Evolutionary conservation across 2,888 invertebrate species (phyloP).

Genomic region (Miltochrista miniata): DNA sequence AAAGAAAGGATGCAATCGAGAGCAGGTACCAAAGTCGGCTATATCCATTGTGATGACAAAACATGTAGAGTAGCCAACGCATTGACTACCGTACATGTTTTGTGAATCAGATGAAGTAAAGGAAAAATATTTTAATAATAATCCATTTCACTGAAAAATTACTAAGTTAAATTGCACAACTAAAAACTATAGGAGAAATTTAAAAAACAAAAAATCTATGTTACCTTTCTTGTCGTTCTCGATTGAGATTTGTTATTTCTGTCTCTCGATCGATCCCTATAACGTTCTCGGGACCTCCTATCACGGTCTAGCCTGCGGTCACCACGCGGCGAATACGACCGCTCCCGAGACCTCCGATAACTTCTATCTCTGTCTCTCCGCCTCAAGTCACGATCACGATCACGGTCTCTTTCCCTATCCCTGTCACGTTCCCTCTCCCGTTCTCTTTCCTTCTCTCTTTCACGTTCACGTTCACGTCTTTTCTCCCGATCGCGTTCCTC

Average conservation of each 20-base stretch:
- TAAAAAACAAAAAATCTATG: background rate
- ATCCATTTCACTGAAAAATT: too few relatives aligned
- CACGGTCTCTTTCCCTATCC: constrained; percentile 29
- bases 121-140: too few relatives aligned
- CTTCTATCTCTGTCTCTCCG: constrained; percentile 32
- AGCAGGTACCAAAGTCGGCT: too few relatives aligned
- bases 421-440: constrained; percentile 28
- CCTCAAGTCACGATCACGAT: constrained; percentile 44
- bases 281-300: constrained; percentile 34
- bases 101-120: too few relatives aligned
- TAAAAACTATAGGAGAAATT: background rate
- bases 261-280: constrained; percentile 55
- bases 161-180: too few relatives aligned
- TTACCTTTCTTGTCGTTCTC: constrained; percentile 42
- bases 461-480: constrained; percentile 44
- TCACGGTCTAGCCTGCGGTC: constrained; percentile 39
- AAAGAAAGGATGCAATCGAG: too few relatives aligned
- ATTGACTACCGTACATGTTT: too few relatives aligned
- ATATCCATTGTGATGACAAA: too few relatives aligned
- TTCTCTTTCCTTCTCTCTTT: constrained; percentile 39
- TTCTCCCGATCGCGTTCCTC: constrained; percentile 42
- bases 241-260: constrained; percentile 51
- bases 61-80: too few relatives aligned
- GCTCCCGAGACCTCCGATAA: constrained; percentile 42
- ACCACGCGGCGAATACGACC: constrained; percentile 31